Evolutionary conservation across 1,140 invertebrate species (phyloP).

Genomic region (Diploscapter pachys): DNA sequence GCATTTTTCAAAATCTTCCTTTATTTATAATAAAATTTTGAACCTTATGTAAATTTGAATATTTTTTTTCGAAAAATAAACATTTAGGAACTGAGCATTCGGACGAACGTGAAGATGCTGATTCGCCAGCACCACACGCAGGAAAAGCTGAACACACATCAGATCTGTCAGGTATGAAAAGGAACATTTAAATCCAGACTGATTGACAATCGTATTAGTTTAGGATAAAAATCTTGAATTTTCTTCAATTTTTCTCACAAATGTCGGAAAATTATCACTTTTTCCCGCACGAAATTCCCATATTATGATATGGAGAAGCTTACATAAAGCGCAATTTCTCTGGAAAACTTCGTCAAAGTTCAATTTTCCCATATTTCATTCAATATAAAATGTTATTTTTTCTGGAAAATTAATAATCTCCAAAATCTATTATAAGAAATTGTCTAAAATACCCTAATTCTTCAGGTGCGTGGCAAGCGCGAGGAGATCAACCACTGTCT

Average conservation of each 20-base stretch:
- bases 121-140: constrained; percentile 55
- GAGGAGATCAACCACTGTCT: constrained; percentile 58
- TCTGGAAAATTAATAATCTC: too few species aligned
- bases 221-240: too few species aligned
- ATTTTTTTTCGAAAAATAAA: not conserved
- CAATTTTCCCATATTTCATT: not conserved
- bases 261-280: constrained; percentile 3
- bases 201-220: too few species aligned
- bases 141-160: constrained; percentile 49
- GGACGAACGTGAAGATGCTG: constrained; percentile 53
- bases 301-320: too few species aligned
- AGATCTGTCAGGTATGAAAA: constrained; percentile 54
- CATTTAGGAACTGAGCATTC: constrained; percentile 53
- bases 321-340: too few species aligned
- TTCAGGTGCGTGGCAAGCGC: constrained; percentile 46
- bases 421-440: too few species aligned
- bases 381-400: constrained; percentile 10
- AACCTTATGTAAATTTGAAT: too few species aligned
- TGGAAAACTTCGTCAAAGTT: not conserved
- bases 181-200: constrained; percentile 2
- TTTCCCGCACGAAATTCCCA: not conserved
- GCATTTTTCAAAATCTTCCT: too few species aligned
- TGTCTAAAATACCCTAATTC: not conserved
- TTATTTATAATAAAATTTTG: too few species aligned
- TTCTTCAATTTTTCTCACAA: not conserved